Conservation (phyloP, 2,888 invertebrate species). For the Lithosia quadra region DNA sequence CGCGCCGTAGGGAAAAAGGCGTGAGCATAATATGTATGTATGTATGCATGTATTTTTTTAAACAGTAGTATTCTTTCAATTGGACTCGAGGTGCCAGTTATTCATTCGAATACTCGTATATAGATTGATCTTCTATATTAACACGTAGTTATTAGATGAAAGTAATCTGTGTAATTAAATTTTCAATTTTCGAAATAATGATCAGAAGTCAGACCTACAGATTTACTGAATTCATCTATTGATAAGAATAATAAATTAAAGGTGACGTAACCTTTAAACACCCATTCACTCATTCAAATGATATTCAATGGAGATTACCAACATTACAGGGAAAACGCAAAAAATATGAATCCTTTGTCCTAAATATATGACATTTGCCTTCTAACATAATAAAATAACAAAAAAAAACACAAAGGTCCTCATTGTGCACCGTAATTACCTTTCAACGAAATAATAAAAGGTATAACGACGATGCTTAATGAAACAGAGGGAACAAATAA, state of each 20-base stretch:
- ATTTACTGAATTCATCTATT: not conserved
- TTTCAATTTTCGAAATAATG: too few species aligned
- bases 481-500: conserved; percentile 56
- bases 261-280: not conserved
- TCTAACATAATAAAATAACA: conserved; percentile 43
- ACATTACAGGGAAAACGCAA: conserved; percentile 20
- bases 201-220: not conserved
- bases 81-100: too few species aligned
- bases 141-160: too few species aligned
- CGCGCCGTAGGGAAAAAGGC: too few species aligned
- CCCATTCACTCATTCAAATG: not conserved
- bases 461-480: conserved; percentile 58
- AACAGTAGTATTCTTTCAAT: too few species aligned
- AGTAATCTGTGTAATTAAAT: too few species aligned
- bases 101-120: too few species aligned
- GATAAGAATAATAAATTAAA: not conserved
- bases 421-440: conserved; percentile 58
- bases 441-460: conserved; percentile 58
- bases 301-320: conserved; percentile 21
- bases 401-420: conserved; percentile 54
- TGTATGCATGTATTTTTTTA: too few species aligned
- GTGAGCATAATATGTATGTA: too few species aligned
- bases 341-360: conserved; percentile 40
- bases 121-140: too few species aligned
- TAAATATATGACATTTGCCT: conserved; percentile 42